phyloP scores from a whole-genome alignment of 2,888 invertebrate species.

The Mechanitis mazaeus region DNA sequence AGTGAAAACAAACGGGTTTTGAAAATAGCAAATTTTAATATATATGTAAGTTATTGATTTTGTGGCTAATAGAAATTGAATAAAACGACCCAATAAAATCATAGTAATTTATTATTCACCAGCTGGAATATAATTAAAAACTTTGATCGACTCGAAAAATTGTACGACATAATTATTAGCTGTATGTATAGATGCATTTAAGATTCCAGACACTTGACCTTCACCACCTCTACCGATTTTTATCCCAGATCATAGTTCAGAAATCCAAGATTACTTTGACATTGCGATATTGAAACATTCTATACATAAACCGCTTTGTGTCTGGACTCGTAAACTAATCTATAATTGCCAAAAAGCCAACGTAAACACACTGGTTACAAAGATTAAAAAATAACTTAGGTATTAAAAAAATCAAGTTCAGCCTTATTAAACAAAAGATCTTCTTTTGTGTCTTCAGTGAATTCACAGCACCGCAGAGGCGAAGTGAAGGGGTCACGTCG shows the following conservation, averaged over 20 bases:
- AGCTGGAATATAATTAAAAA: constrained; percentile 69
- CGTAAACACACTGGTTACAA: constrained; percentile 65
- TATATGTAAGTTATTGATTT: no score
- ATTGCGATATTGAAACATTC: no score
- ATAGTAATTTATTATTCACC: constrained; percentile 69
- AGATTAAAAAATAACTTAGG: constrained; percentile 71
- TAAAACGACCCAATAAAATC: constrained; percentile 57
- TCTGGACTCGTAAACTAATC: constrained; percentile 4
- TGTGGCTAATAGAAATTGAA: constrained; percentile 27
- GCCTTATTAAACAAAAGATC: constrained; percentile 75
- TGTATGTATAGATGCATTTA: constrained; percentile 29
- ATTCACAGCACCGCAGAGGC: constrained; percentile 53
- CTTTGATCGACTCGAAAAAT: constrained; percentile 71
- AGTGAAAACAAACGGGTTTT: no score
- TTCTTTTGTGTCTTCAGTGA: constrained; percentile 63
- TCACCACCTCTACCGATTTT: not conserved
- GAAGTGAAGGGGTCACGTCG: constrained; percentile 64
- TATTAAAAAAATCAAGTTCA: constrained; percentile 69
- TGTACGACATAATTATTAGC: constrained; percentile 59
- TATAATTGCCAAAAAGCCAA: constrained; percentile 57
- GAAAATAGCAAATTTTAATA: no score
- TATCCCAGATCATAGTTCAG: no score
- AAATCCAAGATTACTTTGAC: no score
- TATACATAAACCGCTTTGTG: constrained; percentile 18
- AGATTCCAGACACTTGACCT: not conserved